Evolutionary conservation across 2,888 invertebrate genomes (phyloP).

Genomic region (Cremastinae sp.): DNA sequence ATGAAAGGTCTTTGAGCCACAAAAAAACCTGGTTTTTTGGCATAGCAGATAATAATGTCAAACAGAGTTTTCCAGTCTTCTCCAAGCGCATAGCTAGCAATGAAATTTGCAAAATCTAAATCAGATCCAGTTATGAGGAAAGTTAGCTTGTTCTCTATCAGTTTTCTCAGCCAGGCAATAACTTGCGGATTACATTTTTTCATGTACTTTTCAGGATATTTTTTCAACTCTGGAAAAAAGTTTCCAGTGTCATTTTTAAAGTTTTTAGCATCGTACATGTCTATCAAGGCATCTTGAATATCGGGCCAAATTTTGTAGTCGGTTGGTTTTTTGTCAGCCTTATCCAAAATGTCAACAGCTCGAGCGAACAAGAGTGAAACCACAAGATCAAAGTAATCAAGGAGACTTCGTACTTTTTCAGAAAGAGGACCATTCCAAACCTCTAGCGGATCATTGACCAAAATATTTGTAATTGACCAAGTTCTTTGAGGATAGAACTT

Average conservation of each 20-base stretch:
- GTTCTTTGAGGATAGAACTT: slow-evolving; percentile 82
- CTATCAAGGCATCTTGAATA: slow-evolving; percentile 83
- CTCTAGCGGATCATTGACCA: slow-evolving; percentile 82
- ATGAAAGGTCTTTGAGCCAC: slow-evolving; percentile 83
- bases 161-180: slow-evolving; percentile 83
- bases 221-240: slow-evolving; percentile 84
- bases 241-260: slow-evolving; percentile 83
- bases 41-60: slow-evolving; percentile 85
- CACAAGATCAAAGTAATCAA: slow-evolving; percentile 89
- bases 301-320: slow-evolving; percentile 85
- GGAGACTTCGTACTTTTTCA: slow-evolving; percentile 83
- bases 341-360: slow-evolving; percentile 85
- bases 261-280: slow-evolving; percentile 84
- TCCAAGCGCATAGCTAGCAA: slow-evolving; percentile 85
- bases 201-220: slow-evolving; percentile 82
- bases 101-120: slow-evolving; percentile 86
- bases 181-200: slow-evolving; percentile 82
- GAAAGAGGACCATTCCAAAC: slow-evolving; percentile 85
- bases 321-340: slow-evolving; percentile 71
- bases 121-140: slow-evolving; percentile 89
- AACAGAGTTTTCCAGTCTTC: slow-evolving; percentile 85
- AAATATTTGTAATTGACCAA: slow-evolving; percentile 83
- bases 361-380: slow-evolving; percentile 85
- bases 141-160: slow-evolving; percentile 83
- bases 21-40: slow-evolving; percentile 90